phyloP scores from a whole-genome alignment of 1,140 invertebrate species.

The Cydia amplana region DNA sequence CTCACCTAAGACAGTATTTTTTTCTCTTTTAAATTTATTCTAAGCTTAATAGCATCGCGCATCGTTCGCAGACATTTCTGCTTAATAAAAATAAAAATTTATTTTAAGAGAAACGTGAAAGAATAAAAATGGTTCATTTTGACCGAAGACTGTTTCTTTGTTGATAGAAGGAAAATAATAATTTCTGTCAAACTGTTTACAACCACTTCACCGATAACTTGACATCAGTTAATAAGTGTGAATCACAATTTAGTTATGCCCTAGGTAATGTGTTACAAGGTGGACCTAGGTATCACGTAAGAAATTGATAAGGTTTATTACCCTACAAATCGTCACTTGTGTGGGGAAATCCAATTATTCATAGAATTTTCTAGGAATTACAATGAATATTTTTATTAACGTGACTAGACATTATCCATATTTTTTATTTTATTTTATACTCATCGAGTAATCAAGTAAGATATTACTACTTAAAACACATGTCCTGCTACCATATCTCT shows the following conservation, averaged over 20 bases:
- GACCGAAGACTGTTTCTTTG: too few relatives aligned
- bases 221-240: constrained; percentile 22
- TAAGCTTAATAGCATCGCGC: too few relatives aligned
- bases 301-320: constrained; percentile 32
- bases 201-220: background rate
- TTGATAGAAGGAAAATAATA: too few relatives aligned
- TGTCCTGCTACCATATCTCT: too few relatives aligned
- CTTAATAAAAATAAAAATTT: too few relatives aligned
- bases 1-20: too few relatives aligned
- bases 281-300: constrained; percentile 17
- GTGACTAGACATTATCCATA: background rate
- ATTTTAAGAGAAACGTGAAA: too few relatives aligned
- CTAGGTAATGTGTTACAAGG: constrained; percentile 26
- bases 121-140: too few relatives aligned
- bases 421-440: background rate
- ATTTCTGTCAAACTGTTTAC: constrained; percentile 5
- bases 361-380: constrained; percentile 4
- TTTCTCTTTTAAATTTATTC: too few relatives aligned
- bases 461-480: too few relatives aligned
- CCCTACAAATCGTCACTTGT: background rate
- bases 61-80: too few relatives aligned
- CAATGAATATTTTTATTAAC: background rate
- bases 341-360: constrained; percentile 17
- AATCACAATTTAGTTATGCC: constrained; percentile 24
- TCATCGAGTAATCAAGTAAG: too few relatives aligned